Evolutionary conservation across 2,113 vertebrate species (phyloP).

Genomic region (Athene cunicularia): DNA sequence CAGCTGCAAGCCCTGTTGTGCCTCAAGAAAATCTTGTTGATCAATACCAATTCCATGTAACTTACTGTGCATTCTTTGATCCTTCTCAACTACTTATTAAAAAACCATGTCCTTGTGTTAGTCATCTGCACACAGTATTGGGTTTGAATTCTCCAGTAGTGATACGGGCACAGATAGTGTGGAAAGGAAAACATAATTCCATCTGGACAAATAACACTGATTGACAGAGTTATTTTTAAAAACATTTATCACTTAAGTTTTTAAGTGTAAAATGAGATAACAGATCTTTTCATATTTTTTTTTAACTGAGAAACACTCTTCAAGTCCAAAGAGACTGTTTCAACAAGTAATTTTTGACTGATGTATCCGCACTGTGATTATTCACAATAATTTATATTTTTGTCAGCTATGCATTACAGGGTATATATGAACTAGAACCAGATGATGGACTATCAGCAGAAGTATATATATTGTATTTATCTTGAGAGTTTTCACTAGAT

Average conservation of each 20-base stretch:
- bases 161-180: background rate
- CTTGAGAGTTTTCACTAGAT: background rate
- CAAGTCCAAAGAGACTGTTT: background rate
- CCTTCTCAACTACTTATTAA: conserved; percentile 42
- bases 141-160: background rate
- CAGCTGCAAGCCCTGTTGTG: conserved; percentile 27
- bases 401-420: background rate
- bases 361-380: background rate
- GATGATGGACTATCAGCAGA: background rate
- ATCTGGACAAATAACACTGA: conserved; percentile 14
- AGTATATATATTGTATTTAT: background rate
- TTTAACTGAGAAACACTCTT: conserved; percentile 5
- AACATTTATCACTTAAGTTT: background rate
- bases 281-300: background rate
- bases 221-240: conserved; percentile 23
- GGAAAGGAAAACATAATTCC: background rate
- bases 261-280: conserved; percentile 20
- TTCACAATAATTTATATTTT: conserved; percentile 5
- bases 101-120: conserved; percentile 12
- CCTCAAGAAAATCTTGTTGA: conserved; percentile 52
- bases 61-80: conserved; percentile 45
- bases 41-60: conserved; percentile 60
- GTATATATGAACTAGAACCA: background rate
- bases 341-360: background rate
- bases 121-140: background rate